These are phyloP conservation scores for Athene cunicularia DNA, from an alignment of 2,113 vertebrate species.

Conservation along the genomic window DNA sequence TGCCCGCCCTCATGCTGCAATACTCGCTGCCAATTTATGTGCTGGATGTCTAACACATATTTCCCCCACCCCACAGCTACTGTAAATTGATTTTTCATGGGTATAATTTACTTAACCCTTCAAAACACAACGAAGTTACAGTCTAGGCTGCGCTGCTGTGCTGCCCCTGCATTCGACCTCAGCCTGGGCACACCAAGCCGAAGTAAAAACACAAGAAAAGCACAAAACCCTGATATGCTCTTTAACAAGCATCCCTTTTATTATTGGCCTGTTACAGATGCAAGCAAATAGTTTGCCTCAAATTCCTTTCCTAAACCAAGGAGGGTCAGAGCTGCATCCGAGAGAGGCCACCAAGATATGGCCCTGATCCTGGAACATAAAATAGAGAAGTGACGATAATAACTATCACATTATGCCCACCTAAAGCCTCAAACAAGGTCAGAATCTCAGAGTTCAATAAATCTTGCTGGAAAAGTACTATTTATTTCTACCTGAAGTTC, in stretches of 20 bases:
- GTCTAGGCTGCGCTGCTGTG: background rate
- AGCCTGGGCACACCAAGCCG: background rate
- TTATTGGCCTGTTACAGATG: background rate
- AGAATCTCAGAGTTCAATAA: background rate
- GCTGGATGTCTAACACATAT: rapidly evolving
- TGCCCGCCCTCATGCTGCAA: background rate
- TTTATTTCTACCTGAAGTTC: background rate
- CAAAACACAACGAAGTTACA: background rate
- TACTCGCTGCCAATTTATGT: rapidly evolving
- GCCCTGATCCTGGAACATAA: background rate
- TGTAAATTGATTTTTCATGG: background rate
- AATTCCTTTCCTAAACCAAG: background rate
- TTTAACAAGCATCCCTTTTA: background rate
- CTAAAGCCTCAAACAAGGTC: background rate
- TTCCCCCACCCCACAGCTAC: background rate
- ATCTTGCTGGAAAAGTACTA: background rate
- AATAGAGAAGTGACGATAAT: background rate
- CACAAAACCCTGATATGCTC: background rate
- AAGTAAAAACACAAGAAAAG: background rate
- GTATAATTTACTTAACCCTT: background rate
- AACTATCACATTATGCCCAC: background rate
- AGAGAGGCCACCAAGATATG: background rate
- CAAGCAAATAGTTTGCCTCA: background rate
- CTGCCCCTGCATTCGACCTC: background rate
- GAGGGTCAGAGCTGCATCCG: background rate